Conservation (phyloP, 2,113 vertebrate genomes). For the Dryoscopus gambensis region DNA sequence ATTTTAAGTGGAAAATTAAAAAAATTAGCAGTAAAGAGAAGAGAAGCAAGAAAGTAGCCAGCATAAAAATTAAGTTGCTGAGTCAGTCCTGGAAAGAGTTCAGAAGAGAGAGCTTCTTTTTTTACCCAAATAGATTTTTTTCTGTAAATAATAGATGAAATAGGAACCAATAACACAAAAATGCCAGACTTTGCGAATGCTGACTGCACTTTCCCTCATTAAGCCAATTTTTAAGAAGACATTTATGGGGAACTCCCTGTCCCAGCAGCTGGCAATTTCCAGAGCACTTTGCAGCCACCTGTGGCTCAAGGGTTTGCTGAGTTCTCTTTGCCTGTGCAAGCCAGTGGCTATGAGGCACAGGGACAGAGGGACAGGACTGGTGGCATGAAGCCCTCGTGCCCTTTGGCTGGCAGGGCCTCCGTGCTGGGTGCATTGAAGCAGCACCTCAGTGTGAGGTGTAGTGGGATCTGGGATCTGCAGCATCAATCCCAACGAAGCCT, state of each 20-base stretch:
- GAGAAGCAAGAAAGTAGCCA: slow-evolving; percentile 1
- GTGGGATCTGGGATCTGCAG: not conserved
- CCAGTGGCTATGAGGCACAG: not conserved
- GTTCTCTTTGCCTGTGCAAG: not conserved
- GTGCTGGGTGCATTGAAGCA: not conserved
- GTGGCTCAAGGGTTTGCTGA: not conserved
- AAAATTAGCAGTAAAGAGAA: not conserved
- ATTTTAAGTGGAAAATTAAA: slow-evolving; percentile 67
- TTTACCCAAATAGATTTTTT: not conserved
- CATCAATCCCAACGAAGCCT: not conserved
- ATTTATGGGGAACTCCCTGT: not conserved
- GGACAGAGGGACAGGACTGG: not conserved
- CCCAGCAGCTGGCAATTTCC: not conserved
- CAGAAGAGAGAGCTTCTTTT: not conserved
- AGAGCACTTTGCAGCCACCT: not conserved
- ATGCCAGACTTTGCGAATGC: not conserved
- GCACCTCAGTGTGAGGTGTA: not conserved
- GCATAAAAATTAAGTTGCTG: slow-evolving; percentile 1
- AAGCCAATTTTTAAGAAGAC: not conserved
- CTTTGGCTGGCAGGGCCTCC: not conserved
- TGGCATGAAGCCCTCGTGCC: not conserved
- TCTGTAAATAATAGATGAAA: slow-evolving; percentile 48
- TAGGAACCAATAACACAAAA: not conserved
- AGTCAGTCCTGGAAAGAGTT: slow-evolving; percentile 35
- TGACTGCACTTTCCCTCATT: not conserved